Conservation (phyloP, 64 coral and sea anemone genomes). For the Stichodactyla mertensii region DNA sequence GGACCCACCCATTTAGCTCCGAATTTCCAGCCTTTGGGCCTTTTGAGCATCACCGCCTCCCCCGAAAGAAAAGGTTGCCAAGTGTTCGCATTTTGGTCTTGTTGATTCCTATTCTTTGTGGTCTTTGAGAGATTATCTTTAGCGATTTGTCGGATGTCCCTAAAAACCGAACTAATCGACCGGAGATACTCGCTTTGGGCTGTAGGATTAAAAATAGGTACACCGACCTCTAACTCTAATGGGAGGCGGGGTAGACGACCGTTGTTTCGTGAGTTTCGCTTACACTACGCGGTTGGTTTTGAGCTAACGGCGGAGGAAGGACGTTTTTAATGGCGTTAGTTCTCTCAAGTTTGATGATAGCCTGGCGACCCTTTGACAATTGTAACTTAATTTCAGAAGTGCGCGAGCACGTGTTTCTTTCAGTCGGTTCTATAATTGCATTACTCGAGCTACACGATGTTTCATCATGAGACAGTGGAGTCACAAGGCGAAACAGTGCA, state of each 20-base stretch:
- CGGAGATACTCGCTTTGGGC: constrained; percentile 13
- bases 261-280: too few species aligned
- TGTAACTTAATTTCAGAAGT: not conserved
- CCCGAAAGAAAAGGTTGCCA: constrained; percentile 34
- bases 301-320: not conserved
- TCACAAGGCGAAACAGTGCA: not conserved
- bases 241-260: constrained; percentile 16
- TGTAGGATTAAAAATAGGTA: constrained; percentile 10
- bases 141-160: constrained; percentile 15
- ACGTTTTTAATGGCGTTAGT: too few species aligned
- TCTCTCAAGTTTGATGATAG: not conserved
- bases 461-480: not conserved
- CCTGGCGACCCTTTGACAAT: not conserved
- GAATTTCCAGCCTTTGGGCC: not conserved
- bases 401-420: too few species aligned
- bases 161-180: not conserved
- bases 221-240: constrained; percentile 38
- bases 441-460: not conserved
- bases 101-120: constrained; percentile 7
- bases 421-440: too few species aligned
- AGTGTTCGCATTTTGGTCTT: not conserved
- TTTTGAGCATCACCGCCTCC: constrained; percentile 30
- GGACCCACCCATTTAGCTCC: constrained; percentile 29
- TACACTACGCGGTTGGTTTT: too few species aligned
- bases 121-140: constrained; percentile 14